Base-by-base conservation (phyloP, 1,140 invertebrate genomes). In the Pseudomyrmex cubaensis region DNA sequence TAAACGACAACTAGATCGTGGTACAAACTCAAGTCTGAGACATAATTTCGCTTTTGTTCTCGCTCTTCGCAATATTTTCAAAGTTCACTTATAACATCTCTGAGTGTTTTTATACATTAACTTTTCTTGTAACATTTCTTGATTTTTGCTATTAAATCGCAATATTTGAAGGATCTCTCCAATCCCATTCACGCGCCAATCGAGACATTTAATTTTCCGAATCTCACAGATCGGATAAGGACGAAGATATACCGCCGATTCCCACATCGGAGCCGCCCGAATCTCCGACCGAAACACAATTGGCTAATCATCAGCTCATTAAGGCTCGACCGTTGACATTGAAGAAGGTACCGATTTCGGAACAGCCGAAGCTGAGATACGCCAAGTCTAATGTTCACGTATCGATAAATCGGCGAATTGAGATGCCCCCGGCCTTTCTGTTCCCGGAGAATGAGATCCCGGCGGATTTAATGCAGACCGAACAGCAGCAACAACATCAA, bases 341-440 rank as follows among this genome's bases (percentile, higher is more conserved):
- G 70, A 97, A 97, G 93, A 98, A 98, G 92, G 96, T 96, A 83
- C 96, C 96, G 0, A 90, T 97, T 7, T 96, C 96, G 72, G 97
- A 97, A 91, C 97, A 97, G 84, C 97, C 97, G 1, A 97, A 97
- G 83, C 93, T 97, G 25, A 95, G 96, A 90, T 96, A 95, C 84
- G 92, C 95, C 78, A 93, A 94, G 90, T 93, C 95, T 48, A 94
- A 95, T 91, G 94, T 97, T 25, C 96, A 96, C 89, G 95, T 97
- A 57, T 96, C 96, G 77, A 97, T 96, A 89, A 97, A 96, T 89
- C 94, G 97, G 70, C 94, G 96, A 61, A 98, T 97, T 88, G 97
- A 97, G 93, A 97, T 98, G 96, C 97, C 97, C 50, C 97, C 97
- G 17, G 95, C 96, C 20, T 97, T 97, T 91, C 94, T 97, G 56